Percentiles rank a stretch among this genome's conserved stretches.
Evolutionary conservation across 2,888 invertebrate species (phyloP).

Genomic region (Phortica magna): DNA sequence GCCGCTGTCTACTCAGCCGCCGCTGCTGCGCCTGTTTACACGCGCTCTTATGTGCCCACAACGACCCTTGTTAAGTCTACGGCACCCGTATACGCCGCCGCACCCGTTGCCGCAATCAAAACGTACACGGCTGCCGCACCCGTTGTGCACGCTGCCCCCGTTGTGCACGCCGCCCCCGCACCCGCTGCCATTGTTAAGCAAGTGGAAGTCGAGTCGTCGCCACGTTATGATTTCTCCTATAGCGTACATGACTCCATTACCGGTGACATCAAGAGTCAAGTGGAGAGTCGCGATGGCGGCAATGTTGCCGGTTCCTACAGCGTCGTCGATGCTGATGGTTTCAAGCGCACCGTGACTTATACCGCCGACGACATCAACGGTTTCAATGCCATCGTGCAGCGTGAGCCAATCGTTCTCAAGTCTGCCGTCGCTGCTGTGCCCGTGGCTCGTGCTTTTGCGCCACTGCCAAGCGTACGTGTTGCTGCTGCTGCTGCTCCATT

Average conservation of each 20-base stretch:
- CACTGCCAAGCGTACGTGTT: constrained; percentile 29
- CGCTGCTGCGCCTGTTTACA: constrained; percentile 31
- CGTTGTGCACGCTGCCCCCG: constrained; percentile 45
- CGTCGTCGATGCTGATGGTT: constrained; percentile 80
- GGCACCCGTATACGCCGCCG: constrained; percentile 19
- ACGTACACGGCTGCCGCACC: constrained; percentile 46
- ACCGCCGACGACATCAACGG: constrained; percentile 80
- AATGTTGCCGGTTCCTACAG: constrained; percentile 80
- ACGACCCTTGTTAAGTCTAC: constrained; percentile 52
- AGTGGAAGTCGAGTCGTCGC: constrained; percentile 68
- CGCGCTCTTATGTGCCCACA: constrained; percentile 41
- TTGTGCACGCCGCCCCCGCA: constrained; percentile 17
- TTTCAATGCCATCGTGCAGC: constrained; percentile 80
- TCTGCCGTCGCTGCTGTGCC: constrained; percentile 56
- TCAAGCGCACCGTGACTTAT: constrained; percentile 80
- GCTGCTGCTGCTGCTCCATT: constrained; percentile 53
- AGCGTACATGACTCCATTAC: constrained; percentile 79
- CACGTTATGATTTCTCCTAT: constrained; percentile 79
- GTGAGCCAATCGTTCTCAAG: constrained; percentile 75
- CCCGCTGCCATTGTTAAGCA: constrained; percentile 55
- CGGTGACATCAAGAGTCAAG: constrained; percentile 80
- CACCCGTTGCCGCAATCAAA: constrained; percentile 41
- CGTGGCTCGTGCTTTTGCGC: constrained; percentile 50
- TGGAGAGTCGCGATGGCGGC: constrained; percentile 79
- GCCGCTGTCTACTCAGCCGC: constrained; percentile 45